Evolutionary conservation across 1,140 invertebrate species (phyloP), one percentile per base, ranked within the genome.

Genomic region (Brachionus rotundiformis): DNA sequence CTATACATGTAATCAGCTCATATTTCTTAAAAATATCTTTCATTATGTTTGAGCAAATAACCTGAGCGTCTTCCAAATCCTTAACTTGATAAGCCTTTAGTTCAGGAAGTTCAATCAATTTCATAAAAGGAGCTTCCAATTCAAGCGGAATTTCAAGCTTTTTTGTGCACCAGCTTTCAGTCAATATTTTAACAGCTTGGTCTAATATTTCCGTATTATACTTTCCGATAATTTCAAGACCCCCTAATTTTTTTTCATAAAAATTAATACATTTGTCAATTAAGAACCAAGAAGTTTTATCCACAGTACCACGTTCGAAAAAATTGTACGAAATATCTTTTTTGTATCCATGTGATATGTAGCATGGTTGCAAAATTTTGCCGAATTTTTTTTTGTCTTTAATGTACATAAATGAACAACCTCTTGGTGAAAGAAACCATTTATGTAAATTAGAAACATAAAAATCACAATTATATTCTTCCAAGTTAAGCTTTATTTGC

Each of bases 391-490:
- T 7, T 25, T 5, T 41, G 23, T 77, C 47, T 19, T 31, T 54
- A 19, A 36, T 31, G 19, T 54, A 77, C 27, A 77, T 33, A 77
- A 77, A 77, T 16, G 73, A 77, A 33, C 73, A 77, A 19, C 44
- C 73, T 77, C 47, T 54, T n/a, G 73, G 44, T 31, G 44, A n/a
- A 33, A 54, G 36, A 31, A 77, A 54, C 73, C 73, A 77, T 77
- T 77, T 77, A 77, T 77, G 73, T 16, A 77, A 54, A 54, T 54
- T 77, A 19, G 44, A 54, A 31, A 77, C 47, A 77, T 77, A 77
- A 77, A 54, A 77, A 59, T 77, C 73, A 59, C 73, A 59, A 36
- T 77, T 27, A 10, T 54, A 54, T 44, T 31, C 31, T 29, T 59
- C 27, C 33, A 77, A 54, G 13, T 59, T 13, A 11, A 54, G 25